These are phyloP conservation scores for Chloromyia formosa DNA, from an alignment of 2,888 invertebrate species.

Conservation along the genomic window DNA sequence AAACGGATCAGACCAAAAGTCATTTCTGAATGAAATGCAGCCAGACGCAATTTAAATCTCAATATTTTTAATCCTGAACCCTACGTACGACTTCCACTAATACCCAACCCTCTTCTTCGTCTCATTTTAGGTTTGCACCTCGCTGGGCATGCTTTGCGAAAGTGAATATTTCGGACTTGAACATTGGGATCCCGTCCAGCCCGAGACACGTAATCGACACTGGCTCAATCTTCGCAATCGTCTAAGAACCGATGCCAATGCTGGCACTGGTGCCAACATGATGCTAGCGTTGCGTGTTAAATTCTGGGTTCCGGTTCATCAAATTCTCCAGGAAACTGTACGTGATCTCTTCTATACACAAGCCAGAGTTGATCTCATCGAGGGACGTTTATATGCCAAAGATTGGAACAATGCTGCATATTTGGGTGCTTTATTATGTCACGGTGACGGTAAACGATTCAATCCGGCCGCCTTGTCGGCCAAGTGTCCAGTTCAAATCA, in stretches of 20 bases:
- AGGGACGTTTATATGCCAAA: conserved; percentile 76
- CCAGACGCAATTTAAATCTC: too few relatives aligned
- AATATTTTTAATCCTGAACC: too few relatives aligned
- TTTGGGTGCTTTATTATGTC: conserved; percentile 80
- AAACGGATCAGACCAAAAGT: too few relatives aligned
- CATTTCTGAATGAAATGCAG: too few relatives aligned
- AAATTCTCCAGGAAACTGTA: conserved; percentile 83
- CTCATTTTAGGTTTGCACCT: conserved; percentile 79
- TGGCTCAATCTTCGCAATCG: conserved; percentile 88
- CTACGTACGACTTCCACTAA: too few relatives aligned
- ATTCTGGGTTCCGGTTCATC: conserved; percentile 91
- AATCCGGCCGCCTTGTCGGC: conserved; percentile 58
- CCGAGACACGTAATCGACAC: conserved; percentile 76
- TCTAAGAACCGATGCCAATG: conserved; percentile 59
- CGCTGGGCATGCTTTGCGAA: conserved; percentile 83
- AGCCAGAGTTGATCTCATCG: conserved; percentile 78
- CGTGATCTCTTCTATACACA: conserved; percentile 86
- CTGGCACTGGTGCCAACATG: conserved; percentile 58
- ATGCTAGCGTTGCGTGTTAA: conserved; percentile 71
- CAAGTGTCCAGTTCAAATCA: conserved; percentile 59
- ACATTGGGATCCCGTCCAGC: conserved; percentile 62
- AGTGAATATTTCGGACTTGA: conserved; percentile 90
- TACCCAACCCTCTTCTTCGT: not conserved
- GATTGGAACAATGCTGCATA: conserved; percentile 76
- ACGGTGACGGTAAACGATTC: conserved; percentile 64